Evolutionary conservation across 2,797 vertebrate genomes (phyloP).

Genomic region (Tadarida brasiliensis): DNA sequence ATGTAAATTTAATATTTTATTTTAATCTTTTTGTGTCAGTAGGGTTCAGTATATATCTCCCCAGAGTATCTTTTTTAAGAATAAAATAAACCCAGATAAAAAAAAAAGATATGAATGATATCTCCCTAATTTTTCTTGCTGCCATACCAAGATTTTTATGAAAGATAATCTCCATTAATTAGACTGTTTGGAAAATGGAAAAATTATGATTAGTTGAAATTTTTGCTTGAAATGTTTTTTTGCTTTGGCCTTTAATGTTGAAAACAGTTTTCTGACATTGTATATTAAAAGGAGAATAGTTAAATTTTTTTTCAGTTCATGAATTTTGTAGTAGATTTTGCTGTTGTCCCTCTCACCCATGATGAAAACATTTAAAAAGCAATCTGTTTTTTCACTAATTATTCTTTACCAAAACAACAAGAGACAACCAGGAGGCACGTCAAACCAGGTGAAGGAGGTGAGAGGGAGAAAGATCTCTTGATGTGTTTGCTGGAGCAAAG

Average conservation of each 20-base stretch:
- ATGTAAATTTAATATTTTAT: constrained; percentile 32
- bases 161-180: neutral
- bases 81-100: neutral
- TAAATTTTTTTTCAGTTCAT: neutral
- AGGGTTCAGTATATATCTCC: neutral
- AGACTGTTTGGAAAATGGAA: constrained; percentile 36
- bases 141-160: constrained; percentile 36
- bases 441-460: neutral
- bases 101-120: neutral
- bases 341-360: neutral
- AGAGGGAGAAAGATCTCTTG: neutral
- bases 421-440: neutral
- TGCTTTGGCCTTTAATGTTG: constrained; percentile 10
- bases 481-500: neutral
- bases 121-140: neutral
- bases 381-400: neutral
- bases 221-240: constrained; percentile 41
- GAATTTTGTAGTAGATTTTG: neutral
- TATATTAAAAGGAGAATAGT: neutral
- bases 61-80: constrained; percentile 13
- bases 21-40: constrained; percentile 39
- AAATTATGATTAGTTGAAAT: constrained; percentile 3
- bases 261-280: neutral
- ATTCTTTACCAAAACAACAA: neutral
- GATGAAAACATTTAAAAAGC: neutral